These are phyloP conservation scores for Neodiprion fabricii DNA, from an alignment of 1,140 invertebrate species.

Conservation along the genomic window DNA sequence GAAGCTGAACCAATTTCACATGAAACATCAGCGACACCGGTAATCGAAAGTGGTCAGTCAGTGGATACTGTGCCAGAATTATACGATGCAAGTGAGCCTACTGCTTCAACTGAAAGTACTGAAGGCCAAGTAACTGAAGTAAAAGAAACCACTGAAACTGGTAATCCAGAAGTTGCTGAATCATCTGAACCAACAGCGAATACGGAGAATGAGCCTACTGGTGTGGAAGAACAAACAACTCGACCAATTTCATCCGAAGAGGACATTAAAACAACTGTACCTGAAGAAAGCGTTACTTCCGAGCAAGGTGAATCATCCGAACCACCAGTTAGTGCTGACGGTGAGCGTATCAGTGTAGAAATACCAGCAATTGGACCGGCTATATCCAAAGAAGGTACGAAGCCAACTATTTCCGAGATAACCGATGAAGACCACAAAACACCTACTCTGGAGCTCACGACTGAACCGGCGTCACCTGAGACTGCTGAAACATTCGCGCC, in stretches of 20 bases:
- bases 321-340: constrained; percentile 25
- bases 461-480: constrained; percentile 24
- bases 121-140: constrained; percentile 21
- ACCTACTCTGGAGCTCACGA: constrained; percentile 12
- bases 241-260: background rate
- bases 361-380: constrained; percentile 21
- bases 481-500: constrained; percentile 26
- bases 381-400: constrained; percentile 26
- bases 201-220: constrained; percentile 21
- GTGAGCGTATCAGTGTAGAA: constrained; percentile 7
- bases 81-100: constrained; percentile 8
- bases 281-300: constrained; percentile 21
- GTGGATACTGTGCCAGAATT: constrained; percentile 9
- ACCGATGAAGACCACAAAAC: constrained; percentile 27
- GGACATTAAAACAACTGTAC: constrained; percentile 24
- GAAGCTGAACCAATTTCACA: constrained; percentile 24
- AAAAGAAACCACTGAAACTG: constrained; percentile 11
- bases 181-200: constrained; percentile 20
- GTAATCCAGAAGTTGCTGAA: constrained; percentile 27
- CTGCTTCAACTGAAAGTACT: constrained; percentile 25
- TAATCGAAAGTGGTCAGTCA: constrained; percentile 19
- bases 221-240: background rate
- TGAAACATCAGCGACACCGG: constrained; percentile 23
- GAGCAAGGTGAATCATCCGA: background rate
- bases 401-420: constrained; percentile 22